Evolutionary conservation across 2,797 vertebrate species (phyloP).

Genomic region (Neosilurus mollespiculum): DNA sequence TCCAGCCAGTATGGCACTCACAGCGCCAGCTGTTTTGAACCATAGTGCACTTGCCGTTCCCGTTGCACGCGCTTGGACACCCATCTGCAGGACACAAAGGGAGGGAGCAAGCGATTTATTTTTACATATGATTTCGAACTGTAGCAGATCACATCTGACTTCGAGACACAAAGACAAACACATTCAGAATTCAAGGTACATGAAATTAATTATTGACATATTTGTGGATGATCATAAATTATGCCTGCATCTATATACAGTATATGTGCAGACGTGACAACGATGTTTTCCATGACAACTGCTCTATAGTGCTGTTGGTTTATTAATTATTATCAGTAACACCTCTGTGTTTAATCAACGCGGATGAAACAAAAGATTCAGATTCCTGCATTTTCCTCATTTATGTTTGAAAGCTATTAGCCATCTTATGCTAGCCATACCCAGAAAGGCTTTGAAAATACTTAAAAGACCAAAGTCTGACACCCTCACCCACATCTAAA

Average conservation of each 20-base stretch:
- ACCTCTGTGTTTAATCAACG: not conserved
- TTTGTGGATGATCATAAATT: not conserved
- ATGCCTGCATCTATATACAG: not conserved
- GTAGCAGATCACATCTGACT: slow-evolving; percentile 24
- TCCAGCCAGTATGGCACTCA: slow-evolving; percentile 88
- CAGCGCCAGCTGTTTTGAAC: slow-evolving; percentile 91
- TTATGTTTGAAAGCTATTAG: not conserved
- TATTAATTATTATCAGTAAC: not conserved
- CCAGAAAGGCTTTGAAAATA: too few relatives aligned
- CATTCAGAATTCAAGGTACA: not conserved
- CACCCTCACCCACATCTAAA: too few relatives aligned
- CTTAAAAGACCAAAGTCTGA: too few relatives aligned
- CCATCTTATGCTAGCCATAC: not conserved
- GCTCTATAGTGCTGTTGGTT: not conserved
- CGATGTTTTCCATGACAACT: not conserved
- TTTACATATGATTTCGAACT: slow-evolving; percentile 23
- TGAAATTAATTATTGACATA: not conserved
- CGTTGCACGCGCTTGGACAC: slow-evolving; percentile 85
- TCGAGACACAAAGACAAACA: slow-evolving; percentile 12
- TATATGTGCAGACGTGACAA: not conserved
- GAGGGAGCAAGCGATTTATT: slow-evolving; percentile 8
- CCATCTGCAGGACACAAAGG: slow-evolving; percentile 74
- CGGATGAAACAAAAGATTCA: not conserved
- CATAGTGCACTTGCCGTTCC: slow-evolving; percentile 86
- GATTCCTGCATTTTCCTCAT: not conserved